Conservation (phyloP, 1,140 invertebrate species). For the Augochlora pura region DNA sequence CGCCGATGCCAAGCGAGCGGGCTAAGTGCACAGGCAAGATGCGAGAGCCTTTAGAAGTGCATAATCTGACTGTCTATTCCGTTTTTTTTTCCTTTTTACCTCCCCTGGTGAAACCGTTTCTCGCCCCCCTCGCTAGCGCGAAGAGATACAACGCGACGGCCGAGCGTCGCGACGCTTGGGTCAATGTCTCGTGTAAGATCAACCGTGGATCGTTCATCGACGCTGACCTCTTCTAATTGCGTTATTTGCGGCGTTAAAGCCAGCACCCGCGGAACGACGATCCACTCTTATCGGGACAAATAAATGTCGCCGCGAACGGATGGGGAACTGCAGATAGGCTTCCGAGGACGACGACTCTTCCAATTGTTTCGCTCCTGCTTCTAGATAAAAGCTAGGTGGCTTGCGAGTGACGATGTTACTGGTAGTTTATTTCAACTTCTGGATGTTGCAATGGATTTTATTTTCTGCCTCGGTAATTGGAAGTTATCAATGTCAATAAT, state of each 20-base stretch:
- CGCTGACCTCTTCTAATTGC: slow-evolving; percentile 36
- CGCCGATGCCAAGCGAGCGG: slow-evolving; percentile 16
- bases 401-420: background rate
- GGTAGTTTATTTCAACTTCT: no score
- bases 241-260: slow-evolving; percentile 35
- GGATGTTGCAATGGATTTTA: no score
- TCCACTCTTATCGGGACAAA: background rate
- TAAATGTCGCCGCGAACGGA: background rate
- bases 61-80: slow-evolving; percentile 45
- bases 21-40: slow-evolving; percentile 6
- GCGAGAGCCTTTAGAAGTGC: slow-evolving; percentile 45
- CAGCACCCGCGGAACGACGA: background rate
- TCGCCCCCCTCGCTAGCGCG: no score
- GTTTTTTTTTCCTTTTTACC: background rate
- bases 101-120: background rate
- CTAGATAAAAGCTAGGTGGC: background rate
- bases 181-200: slow-evolving; percentile 54
- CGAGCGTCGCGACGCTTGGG: slow-evolving; percentile 8
- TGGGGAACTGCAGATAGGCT: background rate
- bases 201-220: slow-evolving; percentile 34
- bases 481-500: no score
- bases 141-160: background rate
- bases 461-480: no score
- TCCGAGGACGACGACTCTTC: background rate
- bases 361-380: background rate